Evolutionary conservation across 1,140 invertebrate genomes (phyloP).

Genomic region (Drosophila kikkawai): DNA sequence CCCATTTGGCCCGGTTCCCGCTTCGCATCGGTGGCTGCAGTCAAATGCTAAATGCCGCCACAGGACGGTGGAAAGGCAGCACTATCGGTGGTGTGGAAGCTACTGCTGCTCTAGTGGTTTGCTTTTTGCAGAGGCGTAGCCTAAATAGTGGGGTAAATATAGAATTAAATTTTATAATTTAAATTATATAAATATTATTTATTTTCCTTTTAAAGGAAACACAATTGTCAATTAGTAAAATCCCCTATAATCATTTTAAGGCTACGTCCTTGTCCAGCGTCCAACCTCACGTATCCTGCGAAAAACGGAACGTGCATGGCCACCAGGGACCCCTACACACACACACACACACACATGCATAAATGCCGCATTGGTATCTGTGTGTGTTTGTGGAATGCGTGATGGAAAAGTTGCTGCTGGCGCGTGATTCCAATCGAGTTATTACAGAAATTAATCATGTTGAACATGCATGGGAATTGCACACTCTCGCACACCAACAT

Average conservation of each 20-base stretch:
- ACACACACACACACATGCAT: conserved; percentile 29
- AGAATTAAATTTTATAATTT: not conserved
- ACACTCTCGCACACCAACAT: conserved; percentile 34
- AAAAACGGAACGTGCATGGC: conserved; percentile 73
- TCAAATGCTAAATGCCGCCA: conserved; percentile 80
- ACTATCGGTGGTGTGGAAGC: conserved; percentile 1
- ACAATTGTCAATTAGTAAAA: not conserved
- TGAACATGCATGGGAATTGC: conserved; percentile 83
- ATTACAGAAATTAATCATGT: conserved; percentile 84
- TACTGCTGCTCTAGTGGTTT: conserved; percentile 1
- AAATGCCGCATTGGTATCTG: conserved; percentile 6
- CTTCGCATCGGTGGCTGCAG: conserved; percentile 63
- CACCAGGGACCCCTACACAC: conserved; percentile 49
- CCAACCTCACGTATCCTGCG: conserved; percentile 63
- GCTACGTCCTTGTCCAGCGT: conserved; percentile 10
- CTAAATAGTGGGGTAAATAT: not conserved
- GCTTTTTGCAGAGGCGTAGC: not conserved
- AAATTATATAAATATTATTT: too few relatives aligned
- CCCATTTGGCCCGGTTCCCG: not conserved
- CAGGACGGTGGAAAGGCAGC: conserved; percentile 38
- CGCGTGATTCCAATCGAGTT: conserved; percentile 84
- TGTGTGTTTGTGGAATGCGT: conserved; percentile 67
- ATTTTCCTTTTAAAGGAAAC: not conserved
- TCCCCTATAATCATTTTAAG: not conserved
- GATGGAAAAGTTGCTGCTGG: conserved; percentile 82